A percentile compares a stretch with the other conserved stretches of the same genome.
phyloP scores from a whole-genome alignment of 2,797 vertebrate genomes.

The Lutjanus campechanus region DNA sequence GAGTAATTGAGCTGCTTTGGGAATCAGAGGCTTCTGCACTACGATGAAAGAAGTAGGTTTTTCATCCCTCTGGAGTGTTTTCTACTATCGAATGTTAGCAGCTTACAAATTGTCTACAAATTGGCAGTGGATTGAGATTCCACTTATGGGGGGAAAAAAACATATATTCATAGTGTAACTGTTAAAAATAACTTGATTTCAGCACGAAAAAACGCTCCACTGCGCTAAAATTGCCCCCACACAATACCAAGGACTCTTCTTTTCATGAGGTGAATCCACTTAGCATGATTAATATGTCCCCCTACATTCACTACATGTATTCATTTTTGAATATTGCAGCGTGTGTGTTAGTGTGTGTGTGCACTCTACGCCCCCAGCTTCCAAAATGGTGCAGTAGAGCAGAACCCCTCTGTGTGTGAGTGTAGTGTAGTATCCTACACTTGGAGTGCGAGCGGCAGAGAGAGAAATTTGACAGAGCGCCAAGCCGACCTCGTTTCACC shows the following conservation, averaged over 20 bases:
- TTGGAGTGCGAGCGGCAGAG: constrained; percentile 59
- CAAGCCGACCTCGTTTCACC: constrained; percentile 82
- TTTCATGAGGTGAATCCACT: constrained; percentile 43
- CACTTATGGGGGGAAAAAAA: neutral
- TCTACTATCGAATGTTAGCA: constrained; percentile 17
- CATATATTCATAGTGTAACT: neutral
- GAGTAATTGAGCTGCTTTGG: constrained; percentile 55
- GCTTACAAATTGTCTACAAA: constrained; percentile 49
- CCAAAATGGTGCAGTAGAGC: constrained; percentile 78
- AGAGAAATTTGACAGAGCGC: constrained; percentile 77
- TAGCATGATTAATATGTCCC: constrained; percentile 36
- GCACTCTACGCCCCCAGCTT: constrained; percentile 54
- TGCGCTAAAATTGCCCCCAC: constrained; percentile 10
- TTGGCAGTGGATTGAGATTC: constrained; percentile 2
- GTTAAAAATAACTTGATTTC: constrained; percentile 8
- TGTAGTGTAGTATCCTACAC: constrained; percentile 73
- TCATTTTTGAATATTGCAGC: constrained; percentile 23
- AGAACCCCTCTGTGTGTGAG: constrained; percentile 62
- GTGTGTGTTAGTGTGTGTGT: constrained; percentile 27
- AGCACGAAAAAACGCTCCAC: neutral
- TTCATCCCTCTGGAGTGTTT: constrained; percentile 24
- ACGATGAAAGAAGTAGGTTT: constrained; percentile 31
- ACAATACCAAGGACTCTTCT: constrained; percentile 38
- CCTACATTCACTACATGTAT: constrained; percentile 21
- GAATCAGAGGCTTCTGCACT: constrained; percentile 47